Percentiles rank a stretch among this genome's conserved stretches.
Conservation (phyloP, 2,113 vertebrate genomes). For the Orthonyx spaldingii region DNA sequence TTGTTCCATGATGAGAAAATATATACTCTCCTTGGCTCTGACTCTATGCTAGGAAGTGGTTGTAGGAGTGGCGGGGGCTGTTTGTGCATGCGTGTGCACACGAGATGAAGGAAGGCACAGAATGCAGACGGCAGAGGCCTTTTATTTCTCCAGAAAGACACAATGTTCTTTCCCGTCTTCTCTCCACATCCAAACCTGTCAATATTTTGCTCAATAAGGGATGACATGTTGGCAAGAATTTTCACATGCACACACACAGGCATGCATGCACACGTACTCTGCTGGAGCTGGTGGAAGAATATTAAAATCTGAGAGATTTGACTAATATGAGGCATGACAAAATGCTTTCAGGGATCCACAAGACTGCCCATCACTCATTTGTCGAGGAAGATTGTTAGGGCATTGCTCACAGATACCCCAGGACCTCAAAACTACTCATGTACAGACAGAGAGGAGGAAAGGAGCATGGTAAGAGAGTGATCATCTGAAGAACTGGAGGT, state of each 20-base stretch:
- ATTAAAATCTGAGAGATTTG: not conserved
- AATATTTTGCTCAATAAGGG: slow-evolving; percentile 29
- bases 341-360: not conserved
- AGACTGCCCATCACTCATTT: not conserved
- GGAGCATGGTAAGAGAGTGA: not conserved
- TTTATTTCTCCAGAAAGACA: slow-evolving; percentile 5
- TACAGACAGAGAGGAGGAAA: not conserved
- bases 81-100: not conserved
- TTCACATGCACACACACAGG: not conserved
- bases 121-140: not conserved
- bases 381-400: not conserved
- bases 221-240: slow-evolving; percentile 5
- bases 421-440: not conserved
- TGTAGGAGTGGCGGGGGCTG: not conserved
- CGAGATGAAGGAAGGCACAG: not conserved
- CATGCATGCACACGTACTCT: not conserved
- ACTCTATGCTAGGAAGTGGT: not conserved
- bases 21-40: slow-evolving; percentile 44
- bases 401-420: not conserved
- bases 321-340: not conserved
- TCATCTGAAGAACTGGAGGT: not conserved
- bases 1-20: slow-evolving; percentile 55
- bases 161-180: not conserved
- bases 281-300: not conserved
- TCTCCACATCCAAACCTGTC: slow-evolving; percentile 19